A percentile compares a stretch with the other conserved stretches of the same genome.
Conservation (phyloP, 2,888 invertebrate species). For the Zaprionus bogoriensis region DNA sequence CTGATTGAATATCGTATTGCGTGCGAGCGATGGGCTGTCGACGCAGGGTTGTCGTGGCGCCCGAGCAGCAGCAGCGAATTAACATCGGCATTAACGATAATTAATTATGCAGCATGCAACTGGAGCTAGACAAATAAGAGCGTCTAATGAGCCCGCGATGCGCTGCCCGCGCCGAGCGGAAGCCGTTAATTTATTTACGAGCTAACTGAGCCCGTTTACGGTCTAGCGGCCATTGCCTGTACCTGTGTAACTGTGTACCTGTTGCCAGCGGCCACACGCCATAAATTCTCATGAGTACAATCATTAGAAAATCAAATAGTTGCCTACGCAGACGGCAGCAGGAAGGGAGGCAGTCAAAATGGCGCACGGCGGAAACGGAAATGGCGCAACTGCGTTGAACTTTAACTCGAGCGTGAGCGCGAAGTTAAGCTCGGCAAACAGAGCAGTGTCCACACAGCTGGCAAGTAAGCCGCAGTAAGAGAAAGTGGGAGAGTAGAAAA, state of each 20-base stretch:
- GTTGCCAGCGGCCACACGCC: constrained; percentile 61
- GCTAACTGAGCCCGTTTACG: constrained; percentile 57
- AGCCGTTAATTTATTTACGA: constrained; percentile 23
- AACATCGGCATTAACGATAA: constrained; percentile 5
- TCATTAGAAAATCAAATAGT: constrained; percentile 77
- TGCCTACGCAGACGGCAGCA: background rate
- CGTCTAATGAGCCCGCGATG: constrained; percentile 43
- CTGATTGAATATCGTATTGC: background rate
- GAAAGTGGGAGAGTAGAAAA: too few species aligned
- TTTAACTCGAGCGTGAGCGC: constrained; percentile 25
- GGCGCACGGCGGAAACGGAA: constrained; percentile 48
- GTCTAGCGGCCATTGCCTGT: constrained; percentile 12
- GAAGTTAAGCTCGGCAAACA: constrained; percentile 30
- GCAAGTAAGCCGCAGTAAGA: too few species aligned
- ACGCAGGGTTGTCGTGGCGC: background rate
- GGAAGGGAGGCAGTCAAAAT: constrained; percentile 9
- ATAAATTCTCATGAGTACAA: constrained; percentile 74
- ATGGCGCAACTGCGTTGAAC: constrained; percentile 41
- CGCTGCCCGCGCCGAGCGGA: constrained; percentile 4
- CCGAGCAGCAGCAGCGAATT: background rate
- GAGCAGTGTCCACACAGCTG: constrained; percentile 6
- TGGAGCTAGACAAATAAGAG: constrained; percentile 46
- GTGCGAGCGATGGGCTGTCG: background rate
- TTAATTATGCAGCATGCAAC: constrained; percentile 48
- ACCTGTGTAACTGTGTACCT: constrained; percentile 47